Base-by-base conservation (phyloP, 1,140 invertebrate genomes). In the Heliconius hewitsoni region DNA sequence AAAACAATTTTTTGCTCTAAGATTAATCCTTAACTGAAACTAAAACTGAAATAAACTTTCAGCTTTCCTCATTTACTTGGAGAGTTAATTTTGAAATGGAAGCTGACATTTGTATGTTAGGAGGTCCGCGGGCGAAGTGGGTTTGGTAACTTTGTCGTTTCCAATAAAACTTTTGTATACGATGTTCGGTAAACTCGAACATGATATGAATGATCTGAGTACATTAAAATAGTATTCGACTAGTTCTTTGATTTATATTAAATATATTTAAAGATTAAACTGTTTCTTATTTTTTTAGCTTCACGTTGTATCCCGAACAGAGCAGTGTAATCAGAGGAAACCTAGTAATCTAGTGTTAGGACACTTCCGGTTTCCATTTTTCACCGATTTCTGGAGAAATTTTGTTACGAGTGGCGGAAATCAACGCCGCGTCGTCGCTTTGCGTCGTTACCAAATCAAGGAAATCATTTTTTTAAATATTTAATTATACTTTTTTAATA, bases 111-210 rank as follows among this genome's bases (percentile, higher is more conserved):
- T 84, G 84, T 87, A 79, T 87, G 84, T 85, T 86, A 86, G 75
- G 76, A 79, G 83, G 82, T 83, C 74, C 76, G 83, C 75, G 77
- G 57, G 76, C 81, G 80, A 86, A 89, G 86, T 87, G 82, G 85
- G 85, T 87, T 85, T 78, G 82, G 77, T 75, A 87, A 92, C 83
- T 89, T 89, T 83, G 84, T 85, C 84, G 86, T 84, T 86, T 82
- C 87, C 42, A 46, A 46, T 46, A 91, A 91, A 92, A 92, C 86
- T 92, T 91, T 23, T 75, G 74, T 52, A 55, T n/a, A n/a, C 9
- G 57, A 46, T 60, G n/a, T 76, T 76, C 37, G 57, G 76, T 79
- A 83, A 91, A 89, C 86, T 90, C 82, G 83, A 81, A 89, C 84
- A 85, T 77, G 88, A 81, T 66, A 55, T 73, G 85, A 88, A 88